Evolutionary conservation across 1,140 invertebrate species (phyloP), one percentile per base, ranked within the genome.

Genomic region (Dendrolimus punctatus): DNA sequence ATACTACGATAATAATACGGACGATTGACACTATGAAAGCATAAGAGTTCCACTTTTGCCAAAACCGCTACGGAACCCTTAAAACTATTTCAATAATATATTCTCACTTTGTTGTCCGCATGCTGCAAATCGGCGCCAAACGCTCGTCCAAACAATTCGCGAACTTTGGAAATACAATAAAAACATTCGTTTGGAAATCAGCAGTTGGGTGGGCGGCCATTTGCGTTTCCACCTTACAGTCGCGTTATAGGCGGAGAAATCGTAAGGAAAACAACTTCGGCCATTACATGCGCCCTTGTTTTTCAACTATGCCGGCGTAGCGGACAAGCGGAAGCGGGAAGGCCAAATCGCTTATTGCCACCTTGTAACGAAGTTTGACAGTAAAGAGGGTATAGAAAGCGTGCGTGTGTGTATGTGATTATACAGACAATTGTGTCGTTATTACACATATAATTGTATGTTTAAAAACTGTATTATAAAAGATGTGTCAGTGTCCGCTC

Each of bases 231-330:
- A 61, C 60, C 60, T 63, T 48, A 49, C 44, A 53, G 53, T 49
- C 49, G 59, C 52, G 65, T 63, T 62, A 71, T 61, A 58, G 68
- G 56, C 65, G 57, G 58, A 47, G 44, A 54, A 59, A 54, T 64
- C 58, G 57, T 46, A 62, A 68, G 59, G 60, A 64, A 71, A 66
- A 64, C 66, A 66, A 71, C 63, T 66, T 69, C 50, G 50, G 10
- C 58, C 56, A 63, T 69, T 68, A 66, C 59, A 59, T 55, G 57
- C 49, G 47, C 51, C 55, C 53, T 43, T 39, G 53, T 40, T 23
- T 23, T 23, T 23, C 23, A 23, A 23, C 23, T 5, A n/a, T 8
- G 7, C 7, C 6, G 40, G 5, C 23, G 4, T 40, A 52, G 45
- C 40, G 36, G 8, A 59, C 5, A 55, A 40, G 57, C 44, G 5